Evolutionary conservation across 2,113 vertebrate species (phyloP).

Genomic region (Brachyhypopomus occidentalis): DNA sequence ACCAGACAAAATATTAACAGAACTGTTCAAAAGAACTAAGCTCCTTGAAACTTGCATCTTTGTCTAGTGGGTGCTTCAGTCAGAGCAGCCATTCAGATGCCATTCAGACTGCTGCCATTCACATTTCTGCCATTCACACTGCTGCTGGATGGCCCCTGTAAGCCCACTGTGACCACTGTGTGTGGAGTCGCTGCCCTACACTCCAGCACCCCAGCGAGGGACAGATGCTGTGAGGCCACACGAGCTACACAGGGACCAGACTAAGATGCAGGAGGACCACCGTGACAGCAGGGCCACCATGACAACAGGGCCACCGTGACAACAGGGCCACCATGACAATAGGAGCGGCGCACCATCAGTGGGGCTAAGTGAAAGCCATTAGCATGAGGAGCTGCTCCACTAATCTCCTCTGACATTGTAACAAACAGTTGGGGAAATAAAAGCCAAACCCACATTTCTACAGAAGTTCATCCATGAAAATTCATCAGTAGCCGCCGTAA

Average conservation of each 20-base stretch:
- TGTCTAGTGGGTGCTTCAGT: neutral
- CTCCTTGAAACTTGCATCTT: neutral
- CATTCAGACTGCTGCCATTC: neutral
- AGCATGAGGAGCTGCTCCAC: neutral
- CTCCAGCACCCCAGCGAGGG: neutral
- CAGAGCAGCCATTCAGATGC: neutral
- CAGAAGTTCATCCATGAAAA: no score
- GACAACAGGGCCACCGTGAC: neutral
- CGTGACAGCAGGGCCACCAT: neutral
- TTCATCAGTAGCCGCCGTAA: no score
- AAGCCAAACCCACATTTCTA: no score
- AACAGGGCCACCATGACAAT: neutral
- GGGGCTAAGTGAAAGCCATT: neutral
- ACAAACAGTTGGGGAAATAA: no score
- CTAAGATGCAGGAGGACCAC: neutral
- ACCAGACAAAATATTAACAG: constrained; percentile 14
- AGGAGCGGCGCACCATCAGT: neutral
- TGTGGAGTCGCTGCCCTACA: neutral
- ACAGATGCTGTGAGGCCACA: constrained; percentile 7
- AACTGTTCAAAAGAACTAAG: neutral
- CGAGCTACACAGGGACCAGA: neutral
- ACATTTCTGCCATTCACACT: no score
- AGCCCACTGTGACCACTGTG: neutral
- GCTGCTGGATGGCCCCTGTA: no score
- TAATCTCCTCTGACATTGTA: no score